Base-by-base conservation (phyloP, 2,113 vertebrate species). In the Ramphastos sulfuratus region DNA sequence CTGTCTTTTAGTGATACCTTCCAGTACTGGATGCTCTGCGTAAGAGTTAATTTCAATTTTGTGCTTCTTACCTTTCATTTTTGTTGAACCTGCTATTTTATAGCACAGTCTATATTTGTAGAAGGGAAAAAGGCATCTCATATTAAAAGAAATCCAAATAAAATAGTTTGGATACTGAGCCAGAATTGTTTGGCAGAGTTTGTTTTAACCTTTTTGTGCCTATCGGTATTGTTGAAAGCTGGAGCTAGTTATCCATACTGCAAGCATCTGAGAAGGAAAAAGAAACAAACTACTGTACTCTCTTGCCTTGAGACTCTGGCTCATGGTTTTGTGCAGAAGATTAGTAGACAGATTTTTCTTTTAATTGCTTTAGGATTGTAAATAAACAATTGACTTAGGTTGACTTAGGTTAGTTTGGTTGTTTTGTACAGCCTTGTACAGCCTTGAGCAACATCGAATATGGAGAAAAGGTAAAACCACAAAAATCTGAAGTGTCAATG, bases 341-440 rank as follows among this genome's bases (percentile, higher is more conserved):
- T 44, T 58, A 86, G 28, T 27, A 64, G 30, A 6, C 12, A 55
- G 10, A 28, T 64, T 69, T 25, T 67, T 74, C 8, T 66, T 87
- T 50, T 17, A 33, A 28, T 19, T 64, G 6, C 14, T 71, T 81
- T 20, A 59, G 31, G 67, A 48, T 72, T 7, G 15, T 30, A 67
- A 67, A 44, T 30, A 71, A 87, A 10, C 1, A 28, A n/a, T n/a
- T n/a, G n/a, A n/a, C n/a, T n/a, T n/a, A n/a, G n/a, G n/a, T n/a
- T n/a, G 0, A 12, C 7, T 0, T 48, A 6, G 18, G 3, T 59
- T 69, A 12, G 1, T 54, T 89, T 69, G 4, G 7, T 80, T 91
- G 11, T 91, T 76, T 35, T 70, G 72, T 37, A 37, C 37, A 37
- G 37, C 80, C 33, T 77, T 85, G 42, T 59, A 42, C 33, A 52